phyloP scores from a whole-genome alignment of 1,140 invertebrate species.

The Cepaea nemoralis region DNA sequence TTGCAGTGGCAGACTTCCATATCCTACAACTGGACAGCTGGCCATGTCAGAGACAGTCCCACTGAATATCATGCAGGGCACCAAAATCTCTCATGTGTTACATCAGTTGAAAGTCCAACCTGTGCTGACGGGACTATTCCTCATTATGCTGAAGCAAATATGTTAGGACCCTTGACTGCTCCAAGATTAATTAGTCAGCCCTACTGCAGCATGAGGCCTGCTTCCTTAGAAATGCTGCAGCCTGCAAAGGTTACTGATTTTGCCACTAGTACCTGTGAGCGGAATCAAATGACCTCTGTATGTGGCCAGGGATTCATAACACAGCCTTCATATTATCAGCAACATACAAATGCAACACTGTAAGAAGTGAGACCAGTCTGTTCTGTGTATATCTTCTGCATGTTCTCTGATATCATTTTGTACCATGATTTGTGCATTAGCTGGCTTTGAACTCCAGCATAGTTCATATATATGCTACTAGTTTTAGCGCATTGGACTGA shows the following conservation, averaged over 20 bases:
- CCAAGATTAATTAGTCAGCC: neutral
- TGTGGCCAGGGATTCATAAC: constrained; percentile 1
- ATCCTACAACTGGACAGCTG: constrained; percentile 37
- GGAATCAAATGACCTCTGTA: constrained; percentile 19
- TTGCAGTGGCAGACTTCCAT: constrained; percentile 34
- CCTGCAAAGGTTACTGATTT: constrained; percentile 25
- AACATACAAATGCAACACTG: neutral
- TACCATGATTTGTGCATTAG: too few relatives aligned
- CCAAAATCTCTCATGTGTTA: neutral
- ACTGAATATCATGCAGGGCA: neutral
- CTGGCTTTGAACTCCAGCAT: too few relatives aligned
- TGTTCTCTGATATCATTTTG: too few relatives aligned
- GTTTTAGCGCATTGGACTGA: too few relatives aligned
- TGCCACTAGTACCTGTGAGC: constrained; percentile 6
- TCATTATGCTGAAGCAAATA: neutral
- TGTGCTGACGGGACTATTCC: neutral
- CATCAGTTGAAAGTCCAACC: neutral
- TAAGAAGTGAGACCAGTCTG: constrained; percentile 9
- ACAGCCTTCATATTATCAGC: constrained; percentile 22
- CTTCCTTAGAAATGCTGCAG: constrained; percentile 35
- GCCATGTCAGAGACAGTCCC: constrained; percentile 21
- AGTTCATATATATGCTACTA: too few relatives aligned
- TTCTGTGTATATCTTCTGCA: too few relatives aligned
- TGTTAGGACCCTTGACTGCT: neutral
- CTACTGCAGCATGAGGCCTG: constrained; percentile 19